These are phyloP conservation scores for Rhizomys pruinosus DNA, from an alignment of 2,113 vertebrate genomes.

Conservation along the genomic window DNA sequence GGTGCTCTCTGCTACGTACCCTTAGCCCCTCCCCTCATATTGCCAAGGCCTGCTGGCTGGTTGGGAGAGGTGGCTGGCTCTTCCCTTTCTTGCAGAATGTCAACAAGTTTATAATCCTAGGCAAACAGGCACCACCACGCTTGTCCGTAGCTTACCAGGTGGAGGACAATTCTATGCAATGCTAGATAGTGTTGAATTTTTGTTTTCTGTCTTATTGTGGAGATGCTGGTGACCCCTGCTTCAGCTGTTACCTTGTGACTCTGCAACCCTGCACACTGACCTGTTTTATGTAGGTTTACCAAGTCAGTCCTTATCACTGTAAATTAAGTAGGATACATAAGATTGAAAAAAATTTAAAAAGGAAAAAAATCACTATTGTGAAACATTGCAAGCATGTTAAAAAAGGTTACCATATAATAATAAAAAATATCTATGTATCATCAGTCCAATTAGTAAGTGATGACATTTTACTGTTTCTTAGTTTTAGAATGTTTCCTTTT, in stretches of 20 bases:
- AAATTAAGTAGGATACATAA: constrained; percentile 30
- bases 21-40: no score
- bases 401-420: constrained; percentile 3
- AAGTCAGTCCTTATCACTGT: constrained; percentile 9
- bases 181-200: not conserved
- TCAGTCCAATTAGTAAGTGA: not conserved
- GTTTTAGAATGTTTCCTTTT: not conserved
- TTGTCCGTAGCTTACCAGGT: no score
- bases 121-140: no score
- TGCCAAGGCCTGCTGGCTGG: no score
- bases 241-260: not conserved
- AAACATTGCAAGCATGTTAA: constrained; percentile 12
- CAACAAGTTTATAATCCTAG: no score
- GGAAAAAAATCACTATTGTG: constrained; percentile 34
- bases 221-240: not conserved
- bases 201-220: constrained; percentile 28
- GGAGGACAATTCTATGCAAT: no score
- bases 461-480: constrained; percentile 26
- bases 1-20: no score
- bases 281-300: not conserved
- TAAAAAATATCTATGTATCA: not conserved
- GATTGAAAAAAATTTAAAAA: no score
- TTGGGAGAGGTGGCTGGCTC: no score
- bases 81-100: no score
- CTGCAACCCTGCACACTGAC: not conserved